These are phyloP conservation scores for Lampropteryx suffumata DNA, from an alignment of 2,888 invertebrate genomes.

Conservation along the genomic window DNA sequence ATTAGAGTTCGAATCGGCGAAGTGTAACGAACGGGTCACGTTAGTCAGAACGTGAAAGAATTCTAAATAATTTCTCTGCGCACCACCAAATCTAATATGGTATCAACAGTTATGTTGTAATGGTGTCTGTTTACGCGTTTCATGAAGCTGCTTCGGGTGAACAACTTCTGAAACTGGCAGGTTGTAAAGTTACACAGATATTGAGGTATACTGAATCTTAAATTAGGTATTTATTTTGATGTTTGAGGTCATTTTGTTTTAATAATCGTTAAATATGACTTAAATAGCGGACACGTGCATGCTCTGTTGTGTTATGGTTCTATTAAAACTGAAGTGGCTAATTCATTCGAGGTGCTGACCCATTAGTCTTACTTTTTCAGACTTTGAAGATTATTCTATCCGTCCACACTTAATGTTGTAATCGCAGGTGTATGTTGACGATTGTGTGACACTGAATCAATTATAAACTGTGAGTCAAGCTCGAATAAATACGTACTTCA, in stretches of 20 bases:
- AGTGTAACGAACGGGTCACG: slow-evolving; percentile 21
- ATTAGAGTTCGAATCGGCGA: slow-evolving; percentile 10
- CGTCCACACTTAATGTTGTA: too few relatives aligned
- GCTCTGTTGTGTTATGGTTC: too few relatives aligned
- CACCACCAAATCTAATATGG: slow-evolving; percentile 24
- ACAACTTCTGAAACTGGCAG: slow-evolving; percentile 1
- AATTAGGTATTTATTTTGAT: too few relatives aligned
- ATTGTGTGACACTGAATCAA: slow-evolving; percentile 2
- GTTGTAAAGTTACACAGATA: neutral
- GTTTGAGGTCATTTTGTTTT: too few relatives aligned
- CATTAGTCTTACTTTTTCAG: too few relatives aligned
- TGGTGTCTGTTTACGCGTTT: slow-evolving; percentile 9
- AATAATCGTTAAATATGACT: too few relatives aligned
- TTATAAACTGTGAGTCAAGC: slow-evolving; percentile 3
- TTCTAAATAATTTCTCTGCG: slow-evolving; percentile 30
- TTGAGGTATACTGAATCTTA: neutral
- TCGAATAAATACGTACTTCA: neutral
- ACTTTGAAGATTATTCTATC: too few relatives aligned
- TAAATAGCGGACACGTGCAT: too few relatives aligned
- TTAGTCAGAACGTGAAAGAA: slow-evolving; percentile 30
- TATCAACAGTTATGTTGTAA: slow-evolving; percentile 19
- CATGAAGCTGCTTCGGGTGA: slow-evolving; percentile 7
- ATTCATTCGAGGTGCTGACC: too few relatives aligned
- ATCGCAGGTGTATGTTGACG: too few relatives aligned
- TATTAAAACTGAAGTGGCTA: too few relatives aligned